Percentiles rank a stretch among this genome's conserved stretches.
phyloP scores from a whole-genome alignment of 2,888 invertebrate genomes.

The Biston betularia region DNA sequence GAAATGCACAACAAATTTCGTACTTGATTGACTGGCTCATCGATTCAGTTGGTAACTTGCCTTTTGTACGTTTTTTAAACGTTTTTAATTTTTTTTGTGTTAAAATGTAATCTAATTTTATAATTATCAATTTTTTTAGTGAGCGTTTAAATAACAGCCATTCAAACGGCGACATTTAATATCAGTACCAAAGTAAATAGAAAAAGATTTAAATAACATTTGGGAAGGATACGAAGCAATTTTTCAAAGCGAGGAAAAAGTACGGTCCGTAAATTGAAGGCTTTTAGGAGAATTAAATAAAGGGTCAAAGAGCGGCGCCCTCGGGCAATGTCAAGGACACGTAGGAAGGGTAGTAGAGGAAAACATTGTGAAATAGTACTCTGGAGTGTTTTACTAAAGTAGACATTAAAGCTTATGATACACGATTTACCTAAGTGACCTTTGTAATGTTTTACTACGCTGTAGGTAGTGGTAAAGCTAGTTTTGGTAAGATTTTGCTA shows the following conservation, averaged over 20 bases:
- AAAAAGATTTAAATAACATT: conserved; percentile 29
- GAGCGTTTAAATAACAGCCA: not conserved
- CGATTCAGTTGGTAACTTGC: too few species aligned
- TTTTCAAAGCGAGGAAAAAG: conserved; percentile 23
- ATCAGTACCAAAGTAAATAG: conserved; percentile 5
- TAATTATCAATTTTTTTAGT: too few species aligned
- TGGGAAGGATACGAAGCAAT: conserved; percentile 24
- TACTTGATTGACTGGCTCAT: too few species aligned
- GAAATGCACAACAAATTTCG: too few species aligned
- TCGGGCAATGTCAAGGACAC: conserved; percentile 27
- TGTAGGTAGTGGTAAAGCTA: too few species aligned
- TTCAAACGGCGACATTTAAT: conserved; percentile 1
- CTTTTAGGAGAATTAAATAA: conserved; percentile 24
- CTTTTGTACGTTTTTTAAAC: too few species aligned
- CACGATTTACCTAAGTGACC: too few species aligned
- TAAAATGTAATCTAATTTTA: too few species aligned
- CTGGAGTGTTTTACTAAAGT: not conserved
- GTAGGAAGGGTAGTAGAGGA: not conserved
- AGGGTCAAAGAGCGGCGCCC: conserved; percentile 23
- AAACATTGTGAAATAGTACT: not conserved
- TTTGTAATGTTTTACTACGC: too few species aligned
- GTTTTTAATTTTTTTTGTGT: too few species aligned
- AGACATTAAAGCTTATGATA: too few species aligned
- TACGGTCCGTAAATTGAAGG: conserved; percentile 12
- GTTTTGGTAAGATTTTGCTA: too few species aligned